Evolutionary conservation across 1,140 invertebrate genomes (phyloP).

Genomic region (Sogatella furcifera): DNA sequence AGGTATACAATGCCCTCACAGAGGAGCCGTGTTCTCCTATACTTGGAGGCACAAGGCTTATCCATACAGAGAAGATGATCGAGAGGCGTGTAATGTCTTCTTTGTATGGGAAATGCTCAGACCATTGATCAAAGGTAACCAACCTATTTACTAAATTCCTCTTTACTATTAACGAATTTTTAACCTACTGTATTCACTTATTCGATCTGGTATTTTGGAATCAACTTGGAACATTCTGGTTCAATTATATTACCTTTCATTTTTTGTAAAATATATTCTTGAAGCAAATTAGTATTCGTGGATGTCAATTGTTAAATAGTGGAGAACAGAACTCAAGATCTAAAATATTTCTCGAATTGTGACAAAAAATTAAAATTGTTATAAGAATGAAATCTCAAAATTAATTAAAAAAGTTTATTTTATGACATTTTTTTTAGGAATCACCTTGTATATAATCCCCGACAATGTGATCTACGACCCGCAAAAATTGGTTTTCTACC

Average conservation of each 20-base stretch:
- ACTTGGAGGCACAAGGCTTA: slow-evolving; percentile 24
- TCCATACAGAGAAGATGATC: slow-evolving; percentile 23
- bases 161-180: no score
- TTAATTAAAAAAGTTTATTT: no score
- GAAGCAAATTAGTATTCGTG: no score
- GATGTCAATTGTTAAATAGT: no score
- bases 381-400: background rate
- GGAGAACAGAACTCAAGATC: no score
- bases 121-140: slow-evolving; percentile 23
- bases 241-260: no score
- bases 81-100: slow-evolving; percentile 28
- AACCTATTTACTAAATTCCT: background rate
- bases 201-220: no score
- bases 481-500: slow-evolving; percentile 16
- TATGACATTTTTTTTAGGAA: slow-evolving; percentile 13
- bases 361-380: background rate
- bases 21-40: slow-evolving; percentile 26
- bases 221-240: no score
- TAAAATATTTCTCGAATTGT: no score
- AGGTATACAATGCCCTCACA: slow-evolving; percentile 26
- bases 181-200: no score
- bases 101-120: slow-evolving; percentile 28
- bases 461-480: slow-evolving; percentile 27
- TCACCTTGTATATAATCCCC: slow-evolving; percentile 26
- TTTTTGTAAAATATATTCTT: no score